These are phyloP conservation scores for Drosophila orena DNA, from an alignment of 1,140 invertebrate species.

Conservation along the genomic window DNA sequence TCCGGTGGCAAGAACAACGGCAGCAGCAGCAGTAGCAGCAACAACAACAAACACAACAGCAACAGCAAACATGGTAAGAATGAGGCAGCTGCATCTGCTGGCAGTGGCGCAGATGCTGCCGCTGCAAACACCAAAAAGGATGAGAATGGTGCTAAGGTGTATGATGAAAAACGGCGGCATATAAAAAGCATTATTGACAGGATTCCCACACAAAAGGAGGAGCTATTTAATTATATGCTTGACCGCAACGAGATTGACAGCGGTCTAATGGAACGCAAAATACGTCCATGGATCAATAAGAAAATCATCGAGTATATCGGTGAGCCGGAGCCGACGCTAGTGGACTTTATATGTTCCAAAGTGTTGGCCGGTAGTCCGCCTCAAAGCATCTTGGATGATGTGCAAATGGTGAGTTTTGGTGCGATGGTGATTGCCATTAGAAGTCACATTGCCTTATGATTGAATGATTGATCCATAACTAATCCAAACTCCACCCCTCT, in stretches of 20 bases:
- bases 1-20: slow-evolving; percentile 33
- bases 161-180: slow-evolving; percentile 97
- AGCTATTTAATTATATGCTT: slow-evolving; percentile 96
- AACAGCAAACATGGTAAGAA: slow-evolving; percentile 73
- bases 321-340: slow-evolving; percentile 98
- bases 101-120: slow-evolving; percentile 56
- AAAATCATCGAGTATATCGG: slow-evolving; percentile 99
- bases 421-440: neutral
- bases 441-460: too few species aligned
- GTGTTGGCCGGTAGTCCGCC: slow-evolving; percentile 96
- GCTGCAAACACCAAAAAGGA: slow-evolving; percentile 87
- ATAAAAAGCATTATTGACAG: slow-evolving; percentile 99
- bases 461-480: neutral
- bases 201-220: slow-evolving; percentile 98
- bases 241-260: slow-evolving; percentile 93
- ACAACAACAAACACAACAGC: slow-evolving; percentile 30
- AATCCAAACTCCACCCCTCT: slow-evolving; percentile 1
- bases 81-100: slow-evolving; percentile 69
- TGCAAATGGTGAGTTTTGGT: slow-evolving; percentile 94
- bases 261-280: slow-evolving; percentile 96
- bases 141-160: slow-evolving; percentile 89
- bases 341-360: slow-evolving; percentile 99
- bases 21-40: slow-evolving; percentile 15
- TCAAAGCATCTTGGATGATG: slow-evolving; percentile 97
- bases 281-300: slow-evolving; percentile 99